Conservation (phyloP, 1,140 invertebrate genomes). For the Coboldia fuscipes region DNA sequence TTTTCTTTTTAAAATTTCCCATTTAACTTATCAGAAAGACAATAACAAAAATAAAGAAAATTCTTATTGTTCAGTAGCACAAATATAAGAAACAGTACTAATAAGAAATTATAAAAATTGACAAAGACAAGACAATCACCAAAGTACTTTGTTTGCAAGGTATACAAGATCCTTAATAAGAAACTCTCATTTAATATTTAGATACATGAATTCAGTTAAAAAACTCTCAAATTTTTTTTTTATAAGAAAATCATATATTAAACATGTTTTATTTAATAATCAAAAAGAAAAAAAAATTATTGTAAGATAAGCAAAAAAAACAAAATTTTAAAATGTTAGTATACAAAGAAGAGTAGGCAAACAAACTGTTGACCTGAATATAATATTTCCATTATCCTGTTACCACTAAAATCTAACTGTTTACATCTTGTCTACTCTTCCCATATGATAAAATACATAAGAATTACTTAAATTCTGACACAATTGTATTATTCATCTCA, state of each 20-base stretch:
- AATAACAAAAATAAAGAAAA: neutral
- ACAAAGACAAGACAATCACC: neutral
- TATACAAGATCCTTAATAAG: neutral
- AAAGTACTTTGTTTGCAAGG: neutral
- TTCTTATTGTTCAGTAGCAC: neutral
- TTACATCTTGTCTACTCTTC: neutral
- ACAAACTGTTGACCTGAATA: neutral
- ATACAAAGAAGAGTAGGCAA: conserved; percentile 9
- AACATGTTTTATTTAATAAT: neutral
- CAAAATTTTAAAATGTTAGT: conserved; percentile 9
- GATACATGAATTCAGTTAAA: neutral
- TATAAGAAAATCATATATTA: neutral
- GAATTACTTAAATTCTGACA: neutral
- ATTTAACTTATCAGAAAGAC: neutral
- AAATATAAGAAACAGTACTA: neutral
- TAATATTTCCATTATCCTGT: neutral
- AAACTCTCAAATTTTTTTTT: neutral
- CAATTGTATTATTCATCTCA: neutral
- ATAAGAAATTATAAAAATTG: neutral
- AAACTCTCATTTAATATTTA: neutral
- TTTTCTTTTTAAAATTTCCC: neutral
- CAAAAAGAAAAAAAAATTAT: neutral
- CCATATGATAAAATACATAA: neutral
- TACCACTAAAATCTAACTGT: neutral
- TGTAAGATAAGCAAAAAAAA: conserved; percentile 4